Evolutionary conservation across 2,888 invertebrate genomes (phyloP).

Genomic region (Xestobium rufovillosum): DNA sequence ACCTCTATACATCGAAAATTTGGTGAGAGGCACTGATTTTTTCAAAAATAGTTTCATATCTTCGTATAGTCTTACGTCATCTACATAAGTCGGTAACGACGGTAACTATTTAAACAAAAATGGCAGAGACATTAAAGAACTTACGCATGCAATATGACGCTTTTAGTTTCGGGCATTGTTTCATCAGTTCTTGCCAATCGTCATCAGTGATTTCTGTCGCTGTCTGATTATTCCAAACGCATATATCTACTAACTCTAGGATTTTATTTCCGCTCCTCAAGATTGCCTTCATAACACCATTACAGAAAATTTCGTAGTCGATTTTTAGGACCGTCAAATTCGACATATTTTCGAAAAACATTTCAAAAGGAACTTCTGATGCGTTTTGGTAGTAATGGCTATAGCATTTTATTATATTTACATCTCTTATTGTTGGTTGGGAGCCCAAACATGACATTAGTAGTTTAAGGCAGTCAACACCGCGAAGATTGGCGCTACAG

Average conservation of each 20-base stretch:
- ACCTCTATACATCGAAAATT: slow-evolving; percentile 43
- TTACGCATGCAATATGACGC: slow-evolving; percentile 35
- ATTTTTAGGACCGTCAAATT: slow-evolving; percentile 40
- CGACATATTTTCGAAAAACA: slow-evolving; percentile 38
- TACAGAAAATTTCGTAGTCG: slow-evolving; percentile 44
- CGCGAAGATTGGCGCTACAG: slow-evolving; percentile 42
- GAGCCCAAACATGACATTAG: slow-evolving; percentile 40
- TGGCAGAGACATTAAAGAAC: too few species aligned
- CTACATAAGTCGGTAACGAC: too few species aligned
- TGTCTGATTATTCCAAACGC: slow-evolving; percentile 41
- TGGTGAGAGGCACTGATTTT: slow-evolving; percentile 43
- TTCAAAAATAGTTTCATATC: slow-evolving; percentile 42
- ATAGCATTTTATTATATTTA: slow-evolving; percentile 44
- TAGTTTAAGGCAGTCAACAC: slow-evolving; percentile 41
- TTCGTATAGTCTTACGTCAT: slow-evolving; percentile 42
- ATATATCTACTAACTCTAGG: slow-evolving; percentile 39
- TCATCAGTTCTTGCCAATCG: slow-evolving; percentile 41
- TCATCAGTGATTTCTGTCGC: slow-evolving; percentile 39
- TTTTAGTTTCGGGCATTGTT: slow-evolving; percentile 40
- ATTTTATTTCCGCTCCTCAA: slow-evolving; percentile 37
- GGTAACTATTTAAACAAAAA: too few species aligned
- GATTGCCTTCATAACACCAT: slow-evolving; percentile 40
- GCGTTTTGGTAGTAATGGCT: slow-evolving; percentile 40
- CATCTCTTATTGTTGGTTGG: slow-evolving; percentile 34
- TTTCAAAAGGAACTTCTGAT: slow-evolving; percentile 27